Percentiles rank a stretch among this genome's conserved stretches.
Conservation (phyloP, 1,140 invertebrate genomes). For the Magallana angulata region DNA sequence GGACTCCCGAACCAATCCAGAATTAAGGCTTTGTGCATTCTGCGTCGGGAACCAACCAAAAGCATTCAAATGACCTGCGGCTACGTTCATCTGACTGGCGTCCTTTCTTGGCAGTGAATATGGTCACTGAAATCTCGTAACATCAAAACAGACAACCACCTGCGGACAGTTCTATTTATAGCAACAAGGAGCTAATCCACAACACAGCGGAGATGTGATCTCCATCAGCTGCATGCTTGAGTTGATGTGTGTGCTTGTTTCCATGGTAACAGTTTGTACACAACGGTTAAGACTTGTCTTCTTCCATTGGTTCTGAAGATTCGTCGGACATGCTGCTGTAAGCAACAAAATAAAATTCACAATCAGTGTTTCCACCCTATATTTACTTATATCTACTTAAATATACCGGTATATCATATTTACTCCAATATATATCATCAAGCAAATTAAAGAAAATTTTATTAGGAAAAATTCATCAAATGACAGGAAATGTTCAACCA, state of each 20-base stretch:
- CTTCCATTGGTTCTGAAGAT: slow-evolving; percentile 33
- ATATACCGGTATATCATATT: not conserved
- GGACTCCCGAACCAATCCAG: not conserved
- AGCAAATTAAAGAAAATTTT: no score
- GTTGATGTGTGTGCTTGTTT: not conserved
- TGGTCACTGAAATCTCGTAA: not conserved
- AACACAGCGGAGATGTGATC: not conserved
- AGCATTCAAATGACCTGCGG: no score
- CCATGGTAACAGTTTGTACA: not conserved
- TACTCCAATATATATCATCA: not conserved
- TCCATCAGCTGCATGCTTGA: not conserved
- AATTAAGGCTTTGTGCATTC: slow-evolving; percentile 3
- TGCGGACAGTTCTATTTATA: slow-evolving; percentile 5
- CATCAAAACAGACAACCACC: slow-evolving; percentile 21
- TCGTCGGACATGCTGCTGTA: slow-evolving; percentile 1
- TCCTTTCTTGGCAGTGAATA: not conserved
- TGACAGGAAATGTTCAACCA: no score
- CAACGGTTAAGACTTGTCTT: slow-evolving; percentile 25
- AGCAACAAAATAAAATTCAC: not conserved
- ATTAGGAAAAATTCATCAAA: no score
- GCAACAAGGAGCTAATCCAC: slow-evolving; percentile 21
- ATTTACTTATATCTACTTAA: not conserved
- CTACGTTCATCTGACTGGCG: not conserved
- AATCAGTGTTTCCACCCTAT: not conserved
- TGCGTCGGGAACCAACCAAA: no score